phyloP scores from a whole-genome alignment of 2,797 vertebrate genomes.

The Microtus agrestis region DNA sequence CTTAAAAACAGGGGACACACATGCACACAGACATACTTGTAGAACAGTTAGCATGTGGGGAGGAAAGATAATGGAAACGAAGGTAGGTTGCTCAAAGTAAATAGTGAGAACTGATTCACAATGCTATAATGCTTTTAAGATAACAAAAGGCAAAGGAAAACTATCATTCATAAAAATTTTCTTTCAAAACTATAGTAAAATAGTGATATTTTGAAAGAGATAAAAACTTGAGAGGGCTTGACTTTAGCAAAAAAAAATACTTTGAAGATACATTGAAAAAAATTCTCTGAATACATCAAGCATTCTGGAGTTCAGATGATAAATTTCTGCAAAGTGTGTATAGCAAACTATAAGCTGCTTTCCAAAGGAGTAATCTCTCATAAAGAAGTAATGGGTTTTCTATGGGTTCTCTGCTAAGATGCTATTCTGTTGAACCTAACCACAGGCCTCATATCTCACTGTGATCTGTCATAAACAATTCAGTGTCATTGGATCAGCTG shows the following conservation, averaged over 20 bases:
- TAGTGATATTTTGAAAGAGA: slow-evolving; percentile 21
- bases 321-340: neutral
- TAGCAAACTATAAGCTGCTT: neutral
- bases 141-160: slow-evolving; percentile 7
- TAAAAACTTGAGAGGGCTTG: neutral
- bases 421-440: neutral
- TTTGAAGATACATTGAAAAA: neutral
- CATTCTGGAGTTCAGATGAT: neutral
- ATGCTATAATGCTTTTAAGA: neutral
- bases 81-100: neutral
- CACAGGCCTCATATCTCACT: neutral
- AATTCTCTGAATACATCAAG: neutral
- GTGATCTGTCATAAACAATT: neutral
- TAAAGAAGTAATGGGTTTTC: neutral
- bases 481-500: neutral
- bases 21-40: neutral
- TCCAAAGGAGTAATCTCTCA: neutral
- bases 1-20: neutral
- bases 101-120: neutral
- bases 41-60: no score
- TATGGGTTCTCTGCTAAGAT: neutral
- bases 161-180: neutral
- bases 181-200: neutral
- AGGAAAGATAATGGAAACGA: neutral
- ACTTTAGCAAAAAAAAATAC: neutral